These are phyloP conservation scores for Festucalex cinctus DNA, from an alignment of 2,113 vertebrate genomes.

Conservation along the genomic window DNA sequence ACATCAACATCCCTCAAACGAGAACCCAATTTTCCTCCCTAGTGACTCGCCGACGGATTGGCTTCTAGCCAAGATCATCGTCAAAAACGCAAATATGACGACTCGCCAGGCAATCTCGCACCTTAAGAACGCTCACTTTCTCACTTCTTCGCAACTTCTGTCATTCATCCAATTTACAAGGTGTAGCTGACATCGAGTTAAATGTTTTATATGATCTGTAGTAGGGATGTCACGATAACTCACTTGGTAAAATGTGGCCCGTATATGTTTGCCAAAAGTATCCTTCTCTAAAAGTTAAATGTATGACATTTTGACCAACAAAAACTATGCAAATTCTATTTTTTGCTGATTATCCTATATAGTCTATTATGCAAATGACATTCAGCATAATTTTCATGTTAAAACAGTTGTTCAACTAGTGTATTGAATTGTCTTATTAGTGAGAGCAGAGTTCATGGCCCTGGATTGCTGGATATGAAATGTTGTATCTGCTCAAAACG, in stretches of 20 bases:
- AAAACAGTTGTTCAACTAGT: not conserved
- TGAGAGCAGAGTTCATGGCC: no score
- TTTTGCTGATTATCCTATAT: no score
- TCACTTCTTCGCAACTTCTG: conserved; percentile 68
- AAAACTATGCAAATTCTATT: no score
- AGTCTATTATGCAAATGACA: no score
- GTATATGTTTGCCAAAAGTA: no score
- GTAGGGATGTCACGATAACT: no score
- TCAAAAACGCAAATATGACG: conserved; percentile 64
- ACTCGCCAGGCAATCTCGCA: conserved; percentile 62
- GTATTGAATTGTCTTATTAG: not conserved
- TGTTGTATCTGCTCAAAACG: not conserved
- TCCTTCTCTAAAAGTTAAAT: no score
- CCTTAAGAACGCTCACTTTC: conserved; percentile 64
- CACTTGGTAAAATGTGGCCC: no score
- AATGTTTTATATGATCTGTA: no score
- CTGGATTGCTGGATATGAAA: no score
- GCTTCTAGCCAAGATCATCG: conserved; percentile 74
- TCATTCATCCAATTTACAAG: conserved; percentile 75
- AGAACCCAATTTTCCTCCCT: conserved; percentile 72
- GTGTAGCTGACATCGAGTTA: conserved; percentile 19
- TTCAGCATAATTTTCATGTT: no score
- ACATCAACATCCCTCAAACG: conserved; percentile 44
- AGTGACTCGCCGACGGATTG: conserved; percentile 68
- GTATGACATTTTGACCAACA: no score